Percentiles rank a stretch among this genome's conserved stretches.
Evolutionary conservation across 1,140 invertebrate genomes (phyloP).

Genomic region (Battus philenor): DNA sequence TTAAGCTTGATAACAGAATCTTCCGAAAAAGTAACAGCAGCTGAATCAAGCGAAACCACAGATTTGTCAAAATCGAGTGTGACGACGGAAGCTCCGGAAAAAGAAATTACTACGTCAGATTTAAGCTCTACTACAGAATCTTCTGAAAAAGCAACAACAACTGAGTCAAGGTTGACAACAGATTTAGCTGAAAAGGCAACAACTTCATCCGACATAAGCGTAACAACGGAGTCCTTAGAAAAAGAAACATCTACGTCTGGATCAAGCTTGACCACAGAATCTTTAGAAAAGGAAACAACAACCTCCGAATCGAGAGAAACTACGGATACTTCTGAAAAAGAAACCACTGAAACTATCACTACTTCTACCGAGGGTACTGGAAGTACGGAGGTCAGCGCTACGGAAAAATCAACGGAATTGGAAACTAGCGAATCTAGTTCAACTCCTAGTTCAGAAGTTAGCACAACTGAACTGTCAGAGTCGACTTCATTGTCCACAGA

Average conservation of each 20-base stretch:
- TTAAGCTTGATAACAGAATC: slow-evolving; percentile 18
- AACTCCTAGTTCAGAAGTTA: not conserved
- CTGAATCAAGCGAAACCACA: too few relatives aligned
- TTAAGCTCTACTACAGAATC: not conserved
- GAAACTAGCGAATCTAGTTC: not conserved
- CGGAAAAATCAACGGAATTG: slow-evolving; percentile 4
- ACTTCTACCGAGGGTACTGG: slow-evolving; percentile 4
- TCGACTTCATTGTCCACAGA: slow-evolving; percentile 1
- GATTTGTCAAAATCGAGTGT: slow-evolving; percentile 8
- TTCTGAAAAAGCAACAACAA: slow-evolving; percentile 8
- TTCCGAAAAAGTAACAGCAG: too few relatives aligned
- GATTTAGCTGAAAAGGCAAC: slow-evolving; percentile 6
- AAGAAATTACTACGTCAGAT: not conserved
- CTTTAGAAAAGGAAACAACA: slow-evolving; percentile 9
- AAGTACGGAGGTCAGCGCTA: not conserved
- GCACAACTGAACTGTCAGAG: not conserved
- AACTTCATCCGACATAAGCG: slow-evolving; percentile 1
- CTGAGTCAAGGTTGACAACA: slow-evolving; percentile 5
- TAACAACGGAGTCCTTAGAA: slow-evolving; percentile 14
- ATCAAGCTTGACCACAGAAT: not conserved
- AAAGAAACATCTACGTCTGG: not conserved
- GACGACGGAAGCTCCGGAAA: slow-evolving; percentile 16
- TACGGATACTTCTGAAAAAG: slow-evolving; percentile 12
- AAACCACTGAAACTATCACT: not conserved
- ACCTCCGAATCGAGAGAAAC: slow-evolving; percentile 3